Evolutionary conservation across 2,797 vertebrate species (phyloP), one percentile per base, ranked within the genome.

Genomic region (Gallirallus australis): DNA sequence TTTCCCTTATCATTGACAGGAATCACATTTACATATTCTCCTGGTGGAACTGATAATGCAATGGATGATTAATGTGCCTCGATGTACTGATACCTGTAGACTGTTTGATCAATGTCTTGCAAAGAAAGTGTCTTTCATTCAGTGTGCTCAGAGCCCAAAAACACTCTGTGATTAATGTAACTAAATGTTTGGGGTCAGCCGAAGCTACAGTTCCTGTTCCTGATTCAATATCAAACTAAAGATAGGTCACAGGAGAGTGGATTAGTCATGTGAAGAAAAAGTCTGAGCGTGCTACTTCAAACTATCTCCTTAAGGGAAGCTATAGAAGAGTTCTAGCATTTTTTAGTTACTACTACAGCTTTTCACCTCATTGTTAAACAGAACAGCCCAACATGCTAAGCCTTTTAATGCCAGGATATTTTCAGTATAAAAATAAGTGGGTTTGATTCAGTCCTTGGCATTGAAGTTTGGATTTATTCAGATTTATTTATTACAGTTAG

Each of bases 11-110:
- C 99, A 98, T 95, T 98, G 98, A 98, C 98, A 98, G 98, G 98
- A 98, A 99, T 99, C 99, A 98, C 98, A 99, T 99, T 99, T 99
- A 99, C 99, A 99, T 99, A 99, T 99, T 99, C 99, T 98, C 98
- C 98, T 98, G 98, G 97, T 98, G 97, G 97, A 96, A 90, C 97
- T 98, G 99, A 99, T 99, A 99, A 99, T 98, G 98, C 97, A 94
- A 97, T 94, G 96, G 97, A 98, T 99, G 99, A 99, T 99, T 99
- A 99, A 99, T 99, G 99, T 98, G 97, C 98, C 98, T 98, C 97
- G 99, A 99, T 99, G 98, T 98, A 98, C 98, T 98, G 99, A 99
- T 99, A 99, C 98, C 98, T 99, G 98, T 98, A 98, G 98, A 98
- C 98, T 98, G 98, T 97, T 98, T 99, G 99, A 99, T 99, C 98